A percentile compares a stretch with the other conserved stretches of the same genome.
These are phyloP conservation scores for Trichosurus vulpecula DNA, from an alignment of 2,797 vertebrate species.

Conservation along the genomic window DNA sequence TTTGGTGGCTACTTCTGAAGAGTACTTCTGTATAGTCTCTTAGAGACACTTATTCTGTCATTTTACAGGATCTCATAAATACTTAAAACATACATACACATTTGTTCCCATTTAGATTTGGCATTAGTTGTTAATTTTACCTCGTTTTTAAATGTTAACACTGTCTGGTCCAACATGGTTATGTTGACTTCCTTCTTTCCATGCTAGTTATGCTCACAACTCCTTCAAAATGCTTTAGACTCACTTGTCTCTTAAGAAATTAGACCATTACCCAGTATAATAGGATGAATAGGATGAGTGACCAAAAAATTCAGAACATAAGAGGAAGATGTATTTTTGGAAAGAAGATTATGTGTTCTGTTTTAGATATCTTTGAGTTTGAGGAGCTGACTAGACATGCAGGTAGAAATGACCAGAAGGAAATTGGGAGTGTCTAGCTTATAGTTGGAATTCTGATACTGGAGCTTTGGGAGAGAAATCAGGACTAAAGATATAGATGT, in stretches of 20 bases:
- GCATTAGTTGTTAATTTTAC: neutral
- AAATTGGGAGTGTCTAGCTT: too few relatives aligned
- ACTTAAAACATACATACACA: neutral
- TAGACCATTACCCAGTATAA: neutral
- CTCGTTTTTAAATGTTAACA: neutral
- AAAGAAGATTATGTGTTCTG: neutral
- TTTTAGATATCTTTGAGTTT: neutral
- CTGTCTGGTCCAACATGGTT: neutral
- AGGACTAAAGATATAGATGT: too few relatives aligned
- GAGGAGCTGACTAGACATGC: neutral
- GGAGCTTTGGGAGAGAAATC: neutral
- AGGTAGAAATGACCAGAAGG: neutral
- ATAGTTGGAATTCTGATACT: neutral
- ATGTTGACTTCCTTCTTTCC: neutral
- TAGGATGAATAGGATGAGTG: neutral
- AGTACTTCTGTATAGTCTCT: neutral
- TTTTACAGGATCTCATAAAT: neutral
- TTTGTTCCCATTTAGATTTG: constrained; percentile 25
- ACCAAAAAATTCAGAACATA: neutral
- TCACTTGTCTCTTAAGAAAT: neutral
- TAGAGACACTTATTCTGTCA: neutral
- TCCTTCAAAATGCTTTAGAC: neutral
- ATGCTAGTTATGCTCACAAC: neutral
- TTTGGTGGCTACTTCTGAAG: neutral
- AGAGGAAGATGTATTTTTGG: neutral